Evolutionary conservation across 1,140 invertebrate species (phyloP).

Genomic region (Akabosia matsudoensis): DNA sequence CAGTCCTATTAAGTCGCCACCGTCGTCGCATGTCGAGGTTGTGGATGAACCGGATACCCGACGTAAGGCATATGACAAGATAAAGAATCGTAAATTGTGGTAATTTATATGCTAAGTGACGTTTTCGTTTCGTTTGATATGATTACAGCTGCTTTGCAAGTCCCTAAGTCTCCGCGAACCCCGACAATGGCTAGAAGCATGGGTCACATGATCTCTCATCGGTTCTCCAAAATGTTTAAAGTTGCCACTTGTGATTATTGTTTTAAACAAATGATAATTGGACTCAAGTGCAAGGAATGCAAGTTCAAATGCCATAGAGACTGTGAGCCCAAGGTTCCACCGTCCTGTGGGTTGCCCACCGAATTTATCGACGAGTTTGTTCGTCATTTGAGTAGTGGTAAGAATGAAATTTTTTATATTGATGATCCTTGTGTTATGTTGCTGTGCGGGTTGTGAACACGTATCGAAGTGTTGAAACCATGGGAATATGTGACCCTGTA

Average conservation of each 20-base stretch:
- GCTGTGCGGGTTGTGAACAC: too few species aligned
- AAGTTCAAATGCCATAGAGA: slow-evolving; percentile 91
- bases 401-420: not conserved
- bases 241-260: slow-evolving; percentile 87
- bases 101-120: slow-evolving; percentile 8
- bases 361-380: slow-evolving; percentile 72
- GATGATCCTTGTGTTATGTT: too few species aligned
- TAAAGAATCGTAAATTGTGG: not conserved
- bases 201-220: slow-evolving; percentile 86
- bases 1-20: slow-evolving; percentile 67
- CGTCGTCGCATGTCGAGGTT: slow-evolving; percentile 44
- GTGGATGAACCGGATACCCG: slow-evolving; percentile 47
- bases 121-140: slow-evolving; percentile 31
- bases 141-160: slow-evolving; percentile 57
- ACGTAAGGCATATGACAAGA: slow-evolving; percentile 51
- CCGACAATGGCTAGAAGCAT: slow-evolving; percentile 65
- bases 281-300: slow-evolving; percentile 89
- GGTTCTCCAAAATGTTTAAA: slow-evolving; percentile 83
- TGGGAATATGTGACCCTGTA: too few species aligned
- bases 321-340: slow-evolving; percentile 84
- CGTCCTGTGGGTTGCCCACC: slow-evolving; percentile 82
- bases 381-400: slow-evolving; percentile 43
- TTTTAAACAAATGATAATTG: slow-evolving; percentile 85
- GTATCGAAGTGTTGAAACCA: too few species aligned
- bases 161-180: slow-evolving; percentile 72